Base-by-base conservation (phyloP, 37 sponge, comb jelly and placozoan genomes). In the Mnemiopsis leidyi region DNA sequence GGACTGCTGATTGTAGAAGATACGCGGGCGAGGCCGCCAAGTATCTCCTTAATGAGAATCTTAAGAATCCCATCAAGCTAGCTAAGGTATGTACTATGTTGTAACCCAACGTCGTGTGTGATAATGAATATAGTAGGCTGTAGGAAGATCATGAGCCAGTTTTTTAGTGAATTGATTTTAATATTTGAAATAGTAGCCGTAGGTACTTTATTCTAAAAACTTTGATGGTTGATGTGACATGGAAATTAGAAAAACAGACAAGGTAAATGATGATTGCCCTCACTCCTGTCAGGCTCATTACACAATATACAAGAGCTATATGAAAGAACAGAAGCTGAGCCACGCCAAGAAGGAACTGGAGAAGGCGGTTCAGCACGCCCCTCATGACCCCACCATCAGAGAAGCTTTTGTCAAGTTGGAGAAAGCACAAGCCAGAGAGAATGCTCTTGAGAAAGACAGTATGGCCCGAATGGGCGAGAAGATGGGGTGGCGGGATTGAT, bases 331-430 rank as follows among this genome's bases (percentile, higher is more conserved):
- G 25, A 85, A 85, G 26, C 48, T 85, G 35, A n/a, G 26, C 26
- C 61, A 85, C 0, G 90, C 90, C 3, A 85, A 85, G 61, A 38
- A 25, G 36, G 40, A 21, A 16, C 48, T 85, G 24, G 90, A 85
- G 30, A n/a, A 39, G 25, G 90, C 90, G 1, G 90, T 85, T 0
- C 38, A 26, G 24, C 61, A 85, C 30, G 61, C 30, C 7, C 90
- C 90, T 1, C 38, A 85, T 1, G 61, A 85, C 26, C 2, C 23
- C 23, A 85, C 90, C 0, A 85, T 85, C 40, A 38, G 90, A 39
- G 90, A 85, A 40, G 90, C 90, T 5, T 85, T 85, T 39, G 61
- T 40, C 16, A 85, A 85, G 90, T 40, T 85, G 48, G 90, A 85
- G 29, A 16, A 39, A 29, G 90, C 25, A 0, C 40, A 85, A 28